phyloP scores from a whole-genome alignment of 2,113 vertebrate species.

The Amphilophus citrinellus region DNA sequence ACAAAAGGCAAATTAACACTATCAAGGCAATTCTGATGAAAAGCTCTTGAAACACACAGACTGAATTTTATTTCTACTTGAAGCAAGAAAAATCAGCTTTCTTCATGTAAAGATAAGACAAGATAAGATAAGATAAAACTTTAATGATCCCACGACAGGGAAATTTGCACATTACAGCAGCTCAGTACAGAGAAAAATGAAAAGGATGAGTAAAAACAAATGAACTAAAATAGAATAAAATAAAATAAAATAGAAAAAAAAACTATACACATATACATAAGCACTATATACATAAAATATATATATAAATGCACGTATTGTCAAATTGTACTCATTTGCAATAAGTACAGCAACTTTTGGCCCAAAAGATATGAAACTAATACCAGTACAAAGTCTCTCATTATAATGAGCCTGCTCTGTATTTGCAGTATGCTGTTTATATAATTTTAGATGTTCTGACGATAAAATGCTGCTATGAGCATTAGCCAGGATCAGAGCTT shows the following conservation, averaged over 20 bases:
- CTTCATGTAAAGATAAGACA: too few relatives aligned
- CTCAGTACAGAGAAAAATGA: too few relatives aligned
- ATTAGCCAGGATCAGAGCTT: constrained; percentile 62
- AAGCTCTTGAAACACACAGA: background rate
- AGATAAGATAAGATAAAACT: too few relatives aligned
- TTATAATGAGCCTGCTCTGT: constrained; percentile 48
- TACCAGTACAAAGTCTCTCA: constrained; percentile 22
- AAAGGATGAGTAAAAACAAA: too few relatives aligned
- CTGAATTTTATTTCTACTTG: background rate
- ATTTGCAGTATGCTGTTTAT: constrained; percentile 45
- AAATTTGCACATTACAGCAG: too few relatives aligned
- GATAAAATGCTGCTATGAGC: constrained; percentile 62
- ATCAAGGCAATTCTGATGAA: background rate
- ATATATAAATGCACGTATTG: background rate
- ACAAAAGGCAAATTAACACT: background rate
- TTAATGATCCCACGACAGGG: too few relatives aligned
- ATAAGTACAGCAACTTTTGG: constrained; percentile 2
- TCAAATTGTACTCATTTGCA: constrained; percentile 23
- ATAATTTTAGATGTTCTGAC: constrained; percentile 61
- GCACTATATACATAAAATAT: too few relatives aligned
- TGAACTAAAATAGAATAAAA: too few relatives aligned
- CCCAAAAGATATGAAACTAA: background rate
- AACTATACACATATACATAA: too few relatives aligned
- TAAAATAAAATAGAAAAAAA: too few relatives aligned
- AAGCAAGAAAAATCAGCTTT: constrained; percentile 6